Evolutionary conservation across 2,888 invertebrate species (phyloP).

Genomic region (Serripes groenlandicus): DNA sequence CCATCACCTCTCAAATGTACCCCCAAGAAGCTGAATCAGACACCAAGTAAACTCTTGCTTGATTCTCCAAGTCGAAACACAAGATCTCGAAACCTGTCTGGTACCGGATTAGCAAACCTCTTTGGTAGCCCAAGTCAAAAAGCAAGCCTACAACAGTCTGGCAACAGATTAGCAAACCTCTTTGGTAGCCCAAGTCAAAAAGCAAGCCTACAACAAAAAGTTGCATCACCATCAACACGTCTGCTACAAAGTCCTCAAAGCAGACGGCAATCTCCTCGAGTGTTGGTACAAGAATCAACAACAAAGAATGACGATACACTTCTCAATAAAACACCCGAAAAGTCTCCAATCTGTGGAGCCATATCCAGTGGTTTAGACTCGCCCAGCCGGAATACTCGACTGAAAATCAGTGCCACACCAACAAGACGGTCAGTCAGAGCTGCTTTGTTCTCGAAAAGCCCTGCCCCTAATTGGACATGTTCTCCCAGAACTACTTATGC

Average conservation of each 20-base stretch:
- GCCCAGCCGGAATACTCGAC: constrained; percentile 73
- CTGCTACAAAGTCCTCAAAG: constrained; percentile 48
- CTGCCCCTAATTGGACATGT: constrained; percentile 36
- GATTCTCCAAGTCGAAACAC: constrained; percentile 68
- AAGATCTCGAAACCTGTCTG: constrained; percentile 56
- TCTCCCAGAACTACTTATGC: constrained; percentile 34
- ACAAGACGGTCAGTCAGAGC: constrained; percentile 71
- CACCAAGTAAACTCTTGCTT: constrained; percentile 58
- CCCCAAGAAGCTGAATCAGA: constrained; percentile 51
- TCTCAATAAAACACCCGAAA: constrained; percentile 55
- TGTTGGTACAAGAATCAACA: constrained; percentile 53
- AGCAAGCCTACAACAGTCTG: constrained; percentile 26
- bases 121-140: constrained; percentile 19
- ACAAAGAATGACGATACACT: constrained; percentile 33
- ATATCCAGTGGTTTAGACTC: constrained; percentile 61
- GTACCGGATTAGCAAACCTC: not conserved
- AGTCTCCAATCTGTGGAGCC: constrained; percentile 51
- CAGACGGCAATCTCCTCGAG: constrained; percentile 48
- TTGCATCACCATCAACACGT: constrained; percentile 12
- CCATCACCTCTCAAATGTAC: constrained; percentile 71
- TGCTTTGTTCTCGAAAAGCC: constrained; percentile 73
- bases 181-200: constrained; percentile 24
- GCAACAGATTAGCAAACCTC: not conserved
- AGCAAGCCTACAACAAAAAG: not conserved
- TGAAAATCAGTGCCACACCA: constrained; percentile 64